Conservation (phyloP, 1,140 invertebrate species). For the Eumeta japonica region DNA sequence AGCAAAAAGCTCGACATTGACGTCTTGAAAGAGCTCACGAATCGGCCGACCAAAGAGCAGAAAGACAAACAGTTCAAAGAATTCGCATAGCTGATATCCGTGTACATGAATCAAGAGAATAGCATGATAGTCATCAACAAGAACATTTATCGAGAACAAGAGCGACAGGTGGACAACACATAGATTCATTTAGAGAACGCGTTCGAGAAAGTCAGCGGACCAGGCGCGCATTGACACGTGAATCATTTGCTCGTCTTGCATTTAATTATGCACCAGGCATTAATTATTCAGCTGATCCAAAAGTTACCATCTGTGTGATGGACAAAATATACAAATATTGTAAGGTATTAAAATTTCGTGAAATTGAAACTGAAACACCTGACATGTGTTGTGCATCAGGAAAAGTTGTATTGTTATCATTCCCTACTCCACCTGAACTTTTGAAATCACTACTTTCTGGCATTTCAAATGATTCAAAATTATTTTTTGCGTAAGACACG, state of each 20-base stretch:
- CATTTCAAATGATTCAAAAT: constrained; percentile 22
- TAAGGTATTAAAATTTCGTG: constrained; percentile 29
- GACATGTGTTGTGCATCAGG: constrained; percentile 23
- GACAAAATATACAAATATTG: constrained; percentile 31
- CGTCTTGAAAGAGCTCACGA: constrained; percentile 23
- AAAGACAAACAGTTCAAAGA: constrained; percentile 24
- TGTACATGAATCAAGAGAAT: constrained; percentile 24
- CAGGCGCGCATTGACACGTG: constrained; percentile 30
- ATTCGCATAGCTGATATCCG: constrained; percentile 19
- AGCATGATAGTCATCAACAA: constrained; percentile 23
- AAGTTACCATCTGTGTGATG: constrained; percentile 30
- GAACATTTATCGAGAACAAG: constrained; percentile 23
- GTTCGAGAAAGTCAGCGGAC: constrained; percentile 30
- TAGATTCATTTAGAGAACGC: constrained; percentile 21
- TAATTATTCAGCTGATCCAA: constrained; percentile 34
- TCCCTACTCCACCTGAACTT: constrained; percentile 20
- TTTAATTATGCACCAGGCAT: constrained; percentile 36
- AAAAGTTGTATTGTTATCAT: constrained; percentile 19
- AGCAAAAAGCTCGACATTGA: constrained; percentile 22
- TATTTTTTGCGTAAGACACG: constrained; percentile 42
- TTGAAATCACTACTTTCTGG: constrained; percentile 18
- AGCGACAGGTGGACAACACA: constrained; percentile 18
- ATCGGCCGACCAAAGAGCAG: constrained; percentile 17
- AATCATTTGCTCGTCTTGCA: constrained; percentile 33
- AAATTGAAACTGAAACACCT: constrained; percentile 18